Evolutionary conservation across 2,113 vertebrate species (phyloP).

Genomic region (Perccottus glenii): DNA sequence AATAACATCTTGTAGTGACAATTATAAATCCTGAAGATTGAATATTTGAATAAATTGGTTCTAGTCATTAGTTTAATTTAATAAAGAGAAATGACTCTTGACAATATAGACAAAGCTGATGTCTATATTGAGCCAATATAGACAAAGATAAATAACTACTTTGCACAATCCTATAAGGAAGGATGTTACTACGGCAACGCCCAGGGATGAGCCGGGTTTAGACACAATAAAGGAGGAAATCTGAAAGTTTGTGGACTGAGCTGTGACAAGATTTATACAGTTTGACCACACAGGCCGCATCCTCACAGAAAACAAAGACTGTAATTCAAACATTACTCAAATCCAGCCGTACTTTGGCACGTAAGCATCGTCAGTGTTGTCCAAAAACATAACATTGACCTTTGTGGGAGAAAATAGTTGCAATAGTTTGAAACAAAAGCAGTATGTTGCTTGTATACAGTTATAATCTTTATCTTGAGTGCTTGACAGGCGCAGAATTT

Average conservation of each 20-base stretch:
- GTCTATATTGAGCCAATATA: not conserved
- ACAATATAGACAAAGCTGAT: no score
- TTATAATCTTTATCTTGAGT: constrained; percentile 2
- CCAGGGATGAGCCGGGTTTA: constrained; percentile 18
- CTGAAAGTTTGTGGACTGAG: constrained; percentile 46
- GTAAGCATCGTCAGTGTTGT: not conserved
- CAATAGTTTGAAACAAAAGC: not conserved
- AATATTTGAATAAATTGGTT: no score
- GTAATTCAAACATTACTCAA: constrained; percentile 32
- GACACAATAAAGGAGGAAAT: constrained; percentile 70
- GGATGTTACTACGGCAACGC: constrained; percentile 50
- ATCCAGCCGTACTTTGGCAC: constrained; percentile 4
- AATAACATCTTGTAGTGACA: no score
- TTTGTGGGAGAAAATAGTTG: not conserved
- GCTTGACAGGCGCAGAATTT: not conserved
- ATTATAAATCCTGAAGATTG: no score
- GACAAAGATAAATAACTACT: constrained; percentile 13
- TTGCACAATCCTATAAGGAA: constrained; percentile 54
- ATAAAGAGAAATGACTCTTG: no score
- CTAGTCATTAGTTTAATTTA: no score
- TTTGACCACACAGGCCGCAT: constrained; percentile 8
- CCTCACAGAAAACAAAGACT: constrained; percentile 46
- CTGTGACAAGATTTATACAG: constrained; percentile 39
- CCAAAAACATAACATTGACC: not conserved
- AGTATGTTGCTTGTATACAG: constrained; percentile 10